Conservation (phyloP, 2,888 invertebrate species). For the Xylophagus ater region DNA sequence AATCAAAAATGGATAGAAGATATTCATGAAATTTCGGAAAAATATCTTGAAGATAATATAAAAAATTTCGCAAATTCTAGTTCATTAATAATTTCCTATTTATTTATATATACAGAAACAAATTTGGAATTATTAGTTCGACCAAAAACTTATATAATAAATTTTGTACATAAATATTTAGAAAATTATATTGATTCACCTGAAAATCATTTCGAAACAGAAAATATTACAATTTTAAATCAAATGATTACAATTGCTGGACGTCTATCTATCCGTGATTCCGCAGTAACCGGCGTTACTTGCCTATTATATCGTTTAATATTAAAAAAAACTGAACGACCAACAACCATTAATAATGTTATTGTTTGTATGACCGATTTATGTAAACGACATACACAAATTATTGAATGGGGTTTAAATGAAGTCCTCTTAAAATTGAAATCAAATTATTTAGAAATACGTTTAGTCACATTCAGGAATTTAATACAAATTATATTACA, state of each 20-base stretch:
- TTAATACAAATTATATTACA: constrained; percentile 32
- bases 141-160: constrained; percentile 24
- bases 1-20: constrained; percentile 25
- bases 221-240: constrained; percentile 33
- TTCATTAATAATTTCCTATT: constrained; percentile 26
- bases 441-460: constrained; percentile 31
- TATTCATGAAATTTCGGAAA: constrained; percentile 26
- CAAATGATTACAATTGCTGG: constrained; percentile 33
- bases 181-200: constrained; percentile 27
- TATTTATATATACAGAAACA: constrained; percentile 32
- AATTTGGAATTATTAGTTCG: constrained; percentile 26
- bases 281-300: constrained; percentile 23
- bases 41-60: constrained; percentile 24
- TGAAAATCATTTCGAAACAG: constrained; percentile 24
- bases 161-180: constrained; percentile 30
- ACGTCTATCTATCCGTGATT: constrained; percentile 30
- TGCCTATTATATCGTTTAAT: constrained; percentile 24
- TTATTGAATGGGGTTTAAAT: constrained; percentile 31
- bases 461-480: constrained; percentile 33
- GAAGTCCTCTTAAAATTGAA: constrained; percentile 28
- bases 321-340: constrained; percentile 28
- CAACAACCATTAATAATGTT: constrained; percentile 33
- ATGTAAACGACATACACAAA: constrained; percentile 33
- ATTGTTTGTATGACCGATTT: constrained; percentile 32
- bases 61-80: constrained; percentile 27